Percentiles rank a stretch among this genome's conserved stretches.
phyloP scores from a whole-genome alignment of 2,888 invertebrate species.

The Athalia rosae region DNA sequence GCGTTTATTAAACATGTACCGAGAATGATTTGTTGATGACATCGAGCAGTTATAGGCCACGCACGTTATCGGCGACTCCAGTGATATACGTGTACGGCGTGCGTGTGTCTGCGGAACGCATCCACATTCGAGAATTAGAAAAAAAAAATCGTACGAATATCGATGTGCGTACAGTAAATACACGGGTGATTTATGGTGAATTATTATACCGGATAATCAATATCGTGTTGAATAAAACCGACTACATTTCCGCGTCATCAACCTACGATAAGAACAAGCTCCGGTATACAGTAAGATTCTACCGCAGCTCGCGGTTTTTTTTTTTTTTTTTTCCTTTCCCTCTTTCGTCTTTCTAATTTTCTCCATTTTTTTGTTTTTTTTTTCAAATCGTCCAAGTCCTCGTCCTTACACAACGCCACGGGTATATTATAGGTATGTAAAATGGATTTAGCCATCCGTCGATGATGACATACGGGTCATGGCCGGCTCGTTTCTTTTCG shows the following conservation, averaged over 20 bases:
- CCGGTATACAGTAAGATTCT: background rate
- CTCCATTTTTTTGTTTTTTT: too few species aligned
- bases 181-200: background rate
- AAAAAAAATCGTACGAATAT: background rate
- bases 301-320: background rate
- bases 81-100: background rate
- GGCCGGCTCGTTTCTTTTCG: too few species aligned
- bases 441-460: too few species aligned
- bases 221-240: background rate
- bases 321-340: too few species aligned
- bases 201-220: background rate
- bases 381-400: too few species aligned
- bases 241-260: background rate
- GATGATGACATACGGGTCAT: too few species aligned
- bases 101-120: background rate
- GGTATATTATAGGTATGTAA: too few species aligned
- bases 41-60: background rate
- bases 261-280: background rate
- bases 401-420: too few species aligned
- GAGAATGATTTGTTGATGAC: conserved; percentile 9
- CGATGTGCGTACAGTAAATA: background rate
- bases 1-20: background rate
- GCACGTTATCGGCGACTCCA: conserved; percentile 20
- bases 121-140: background rate
- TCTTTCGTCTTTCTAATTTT: too few species aligned